These are phyloP conservation scores for Podarcis lilfordi DNA, from an alignment of 2,797 vertebrate genomes.

Conservation along the genomic window DNA sequence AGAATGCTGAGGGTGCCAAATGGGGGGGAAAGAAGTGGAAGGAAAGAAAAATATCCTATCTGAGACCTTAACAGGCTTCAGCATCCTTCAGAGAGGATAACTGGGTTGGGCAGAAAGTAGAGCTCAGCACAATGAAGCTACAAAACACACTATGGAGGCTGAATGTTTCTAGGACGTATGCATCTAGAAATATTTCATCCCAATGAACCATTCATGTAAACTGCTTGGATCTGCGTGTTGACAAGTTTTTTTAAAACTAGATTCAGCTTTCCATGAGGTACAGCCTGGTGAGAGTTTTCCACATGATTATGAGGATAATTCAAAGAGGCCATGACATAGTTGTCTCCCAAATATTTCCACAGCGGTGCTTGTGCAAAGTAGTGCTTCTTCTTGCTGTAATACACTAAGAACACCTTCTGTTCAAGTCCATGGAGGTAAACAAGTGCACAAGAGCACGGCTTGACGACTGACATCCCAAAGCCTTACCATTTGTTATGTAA, in stretches of 20 bases:
- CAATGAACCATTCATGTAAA: not conserved
- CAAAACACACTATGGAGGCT: too few relatives aligned
- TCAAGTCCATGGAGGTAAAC: not conserved
- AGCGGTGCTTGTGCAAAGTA: not conserved
- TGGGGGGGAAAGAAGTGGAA: too few relatives aligned
- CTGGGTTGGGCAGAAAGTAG: too few relatives aligned
- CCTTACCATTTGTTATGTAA: constrained; percentile 73
- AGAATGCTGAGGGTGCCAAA: too few relatives aligned
- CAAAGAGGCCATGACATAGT: not conserved
- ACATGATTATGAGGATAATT: not conserved
- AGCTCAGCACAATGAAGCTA: too few relatives aligned
- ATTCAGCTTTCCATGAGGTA: not conserved
- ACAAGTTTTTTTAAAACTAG: not conserved
- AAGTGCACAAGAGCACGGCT: not conserved
- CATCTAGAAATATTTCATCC: not conserved
- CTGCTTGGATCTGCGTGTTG: not conserved
- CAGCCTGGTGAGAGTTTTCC: not conserved
- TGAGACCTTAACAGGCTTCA: too few relatives aligned
- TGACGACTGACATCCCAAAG: not conserved
- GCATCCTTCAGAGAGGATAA: too few relatives aligned
- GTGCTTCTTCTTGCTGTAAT: not conserved
- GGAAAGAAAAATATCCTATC: too few relatives aligned
- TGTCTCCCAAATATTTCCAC: not conserved
- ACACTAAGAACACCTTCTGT: not conserved
- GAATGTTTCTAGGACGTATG: not conserved